Conservation (phyloP, 2,797 vertebrate genomes). For the Ceryle rudis region DNA sequence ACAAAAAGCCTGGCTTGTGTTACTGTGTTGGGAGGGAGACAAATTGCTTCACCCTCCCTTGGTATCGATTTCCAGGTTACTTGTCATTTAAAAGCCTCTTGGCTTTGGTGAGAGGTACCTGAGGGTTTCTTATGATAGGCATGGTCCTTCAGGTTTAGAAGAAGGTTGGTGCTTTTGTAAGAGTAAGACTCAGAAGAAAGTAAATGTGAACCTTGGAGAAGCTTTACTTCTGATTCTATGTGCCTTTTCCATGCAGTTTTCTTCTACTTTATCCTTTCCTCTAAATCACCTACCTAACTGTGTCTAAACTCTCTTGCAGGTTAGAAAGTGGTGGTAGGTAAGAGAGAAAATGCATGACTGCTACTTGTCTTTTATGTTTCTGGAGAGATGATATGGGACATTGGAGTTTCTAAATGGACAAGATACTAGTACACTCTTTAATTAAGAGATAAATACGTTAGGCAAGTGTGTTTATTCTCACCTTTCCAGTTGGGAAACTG, state of each 20-base stretch:
- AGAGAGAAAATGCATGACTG: not conserved
- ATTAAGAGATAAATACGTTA: conserved; percentile 13
- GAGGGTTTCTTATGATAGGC: not conserved
- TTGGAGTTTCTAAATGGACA: not conserved
- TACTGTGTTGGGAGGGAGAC: not conserved
- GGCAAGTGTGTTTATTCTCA: conserved; percentile 70
- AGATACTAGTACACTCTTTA: not conserved
- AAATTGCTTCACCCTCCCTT: not conserved
- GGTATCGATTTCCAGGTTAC: not conserved
- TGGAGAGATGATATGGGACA: not conserved
- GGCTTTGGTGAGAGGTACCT: not conserved
- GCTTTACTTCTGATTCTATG: not conserved
- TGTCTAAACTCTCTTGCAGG: not conserved
- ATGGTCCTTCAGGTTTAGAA: not conserved
- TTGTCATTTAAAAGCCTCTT: not conserved
- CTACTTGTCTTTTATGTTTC: not conserved
- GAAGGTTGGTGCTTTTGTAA: not conserved
- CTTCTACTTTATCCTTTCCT: not conserved
- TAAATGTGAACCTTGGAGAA: not conserved
- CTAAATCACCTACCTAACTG: not conserved
- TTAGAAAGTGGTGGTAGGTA: not conserved
- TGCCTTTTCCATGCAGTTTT: not conserved
- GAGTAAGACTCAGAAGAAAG: not conserved
- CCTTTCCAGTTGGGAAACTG: conserved; percentile 69
- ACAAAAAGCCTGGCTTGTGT: not conserved